Evolutionary conservation across 2,113 vertebrate genomes (phyloP), one percentile per base, ranked within the genome.

Genomic region (Neodontobutis hainanensis): DNA sequence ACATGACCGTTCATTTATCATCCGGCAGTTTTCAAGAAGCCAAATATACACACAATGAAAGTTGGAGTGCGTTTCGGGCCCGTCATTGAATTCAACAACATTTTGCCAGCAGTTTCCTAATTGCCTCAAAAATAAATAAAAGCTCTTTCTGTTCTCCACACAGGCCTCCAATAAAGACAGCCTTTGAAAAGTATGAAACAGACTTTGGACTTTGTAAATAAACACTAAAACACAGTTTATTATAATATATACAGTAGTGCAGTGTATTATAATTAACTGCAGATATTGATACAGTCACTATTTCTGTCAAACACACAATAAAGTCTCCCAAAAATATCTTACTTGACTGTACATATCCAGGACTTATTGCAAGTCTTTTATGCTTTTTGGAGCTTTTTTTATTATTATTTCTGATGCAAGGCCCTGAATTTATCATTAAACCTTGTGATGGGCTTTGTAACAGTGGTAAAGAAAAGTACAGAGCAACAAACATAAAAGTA

Each of bases 121-220:
- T 55, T 55, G 52, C 52, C 52, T 36, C 52, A n/a, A 55, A 55
- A 55, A 55, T 55, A 55, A 55, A 55, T 55, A 55, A 14, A 55
- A 34, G 52, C 8, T 55, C 34, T 34, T 14, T 55, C 52, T 38
- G 34, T 36, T 55, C 50, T 55, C 7, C 52, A 8, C 34, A 34
- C 14, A 11, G 52, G 35, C 14, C 34, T 38, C 52, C 52, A 36
- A 55, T n/a, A 36, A 38, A 55, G 52, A 34, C n/a, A 34, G 34
- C n/a, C 52, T 55, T 55, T 55, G 52, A 55, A 55, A 55, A 36
- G 52, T 4, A 11, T 14, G 34, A 36, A 55, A 55, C 52, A 55
- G 52, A 38, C 34, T 55, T 40, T 12, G 34, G 52, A 34, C n/a
- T 15, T 38, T 34, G 52, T 38, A 55, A 55, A 55, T 55, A 55